These are phyloP conservation scores for Sus scrofa DNA, from an alignment of 2,113 vertebrate species.

Conservation along the genomic window DNA sequence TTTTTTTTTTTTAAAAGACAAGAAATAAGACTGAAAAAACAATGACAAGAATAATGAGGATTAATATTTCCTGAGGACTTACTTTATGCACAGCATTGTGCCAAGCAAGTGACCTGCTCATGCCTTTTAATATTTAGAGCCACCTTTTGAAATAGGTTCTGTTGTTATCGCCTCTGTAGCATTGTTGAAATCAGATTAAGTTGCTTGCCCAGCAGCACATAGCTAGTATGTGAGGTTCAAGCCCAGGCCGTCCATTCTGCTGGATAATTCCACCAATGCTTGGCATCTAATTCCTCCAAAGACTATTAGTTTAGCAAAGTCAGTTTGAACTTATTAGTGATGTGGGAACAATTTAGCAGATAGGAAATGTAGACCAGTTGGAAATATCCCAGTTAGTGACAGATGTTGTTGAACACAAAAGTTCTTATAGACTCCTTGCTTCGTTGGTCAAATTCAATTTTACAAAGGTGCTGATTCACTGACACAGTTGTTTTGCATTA, in stretches of 20 bases:
- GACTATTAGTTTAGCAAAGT: conserved; percentile 6
- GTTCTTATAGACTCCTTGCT: conserved; percentile 51
- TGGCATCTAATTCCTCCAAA: neutral
- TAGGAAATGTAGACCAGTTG: conserved; percentile 16
- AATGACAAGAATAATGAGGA: neutral
- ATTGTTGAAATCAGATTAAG: neutral
- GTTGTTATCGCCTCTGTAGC: neutral
- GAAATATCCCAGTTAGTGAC: conserved; percentile 57
- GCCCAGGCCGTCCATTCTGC: neutral
- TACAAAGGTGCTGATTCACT: conserved; percentile 53
- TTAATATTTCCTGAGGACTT: neutral
- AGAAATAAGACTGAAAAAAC: neutral
- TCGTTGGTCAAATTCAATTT: conserved; percentile 68
- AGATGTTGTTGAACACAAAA: conserved; percentile 68
- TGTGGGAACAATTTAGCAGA: conserved; percentile 51
- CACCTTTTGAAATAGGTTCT: neutral
- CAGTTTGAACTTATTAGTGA: conserved; percentile 60
- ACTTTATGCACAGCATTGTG: neutral
- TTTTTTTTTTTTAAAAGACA: no score
- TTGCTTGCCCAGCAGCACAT: neutral
- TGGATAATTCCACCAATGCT: neutral
- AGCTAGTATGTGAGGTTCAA: neutral
- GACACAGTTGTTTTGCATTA: conserved; percentile 47
- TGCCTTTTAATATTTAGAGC: neutral
- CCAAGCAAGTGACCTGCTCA: neutral